Conservation (phyloP, 2,113 vertebrate species). For the Paracanthobrama guichenoti region DNA sequence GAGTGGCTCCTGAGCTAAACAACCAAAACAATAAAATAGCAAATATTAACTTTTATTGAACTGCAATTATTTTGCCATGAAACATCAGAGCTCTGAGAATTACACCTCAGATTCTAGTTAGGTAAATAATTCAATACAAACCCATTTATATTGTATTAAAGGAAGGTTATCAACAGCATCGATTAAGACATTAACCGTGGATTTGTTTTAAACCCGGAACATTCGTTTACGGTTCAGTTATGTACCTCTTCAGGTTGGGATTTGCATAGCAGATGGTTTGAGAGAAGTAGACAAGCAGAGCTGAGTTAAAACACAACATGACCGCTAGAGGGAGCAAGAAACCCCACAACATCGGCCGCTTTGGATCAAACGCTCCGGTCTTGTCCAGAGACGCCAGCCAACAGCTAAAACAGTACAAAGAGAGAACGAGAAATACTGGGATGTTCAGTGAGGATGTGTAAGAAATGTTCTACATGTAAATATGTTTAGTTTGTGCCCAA, state of each 20-base stretch:
- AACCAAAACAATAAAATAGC: background rate
- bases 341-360: conserved; percentile 68
- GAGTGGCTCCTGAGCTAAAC: conserved; percentile 58
- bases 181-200: background rate
- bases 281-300: conserved; percentile 61
- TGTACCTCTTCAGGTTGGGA: conserved; percentile 13
- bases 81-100: background rate
- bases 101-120: background rate
- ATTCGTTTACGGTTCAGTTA: background rate
- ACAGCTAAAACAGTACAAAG: conserved; percentile 59
- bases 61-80: background rate
- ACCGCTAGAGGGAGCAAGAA: conserved; percentile 67
- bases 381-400: conserved; percentile 66
- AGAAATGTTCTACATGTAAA: too few species aligned
- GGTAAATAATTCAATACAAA: background rate
- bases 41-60: background rate
- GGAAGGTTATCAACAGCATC: background rate
- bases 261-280: conserved; percentile 65
- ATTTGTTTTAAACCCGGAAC: background rate
- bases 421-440: background rate
- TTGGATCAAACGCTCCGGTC: conserved; percentile 43
- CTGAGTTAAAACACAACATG: conserved; percentile 66
- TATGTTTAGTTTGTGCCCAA: too few species aligned
- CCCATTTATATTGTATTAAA: background rate
- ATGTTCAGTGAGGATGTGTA: too few species aligned